Conservation (phyloP, 2,888 invertebrate genomes). For the Germaria angustata region DNA sequence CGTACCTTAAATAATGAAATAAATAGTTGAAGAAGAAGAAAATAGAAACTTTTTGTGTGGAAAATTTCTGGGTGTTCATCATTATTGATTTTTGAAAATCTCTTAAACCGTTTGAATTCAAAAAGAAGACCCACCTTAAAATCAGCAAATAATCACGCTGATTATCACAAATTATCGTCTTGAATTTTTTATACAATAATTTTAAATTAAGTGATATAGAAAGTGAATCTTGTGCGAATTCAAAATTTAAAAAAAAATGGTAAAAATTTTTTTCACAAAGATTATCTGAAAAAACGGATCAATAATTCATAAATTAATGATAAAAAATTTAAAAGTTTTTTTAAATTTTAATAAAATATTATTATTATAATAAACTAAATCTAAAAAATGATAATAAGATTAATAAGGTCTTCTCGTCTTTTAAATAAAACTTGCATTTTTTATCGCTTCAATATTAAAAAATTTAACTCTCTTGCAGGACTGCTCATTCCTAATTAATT, state of each 20-base stretch:
- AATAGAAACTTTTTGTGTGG: not conserved
- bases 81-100: conserved; percentile 29
- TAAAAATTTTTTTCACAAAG: no score
- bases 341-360: no score
- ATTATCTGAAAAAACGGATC: no score
- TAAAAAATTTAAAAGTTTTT: no score
- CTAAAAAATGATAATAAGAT: no score
- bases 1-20: conserved; percentile 39
- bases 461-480: no score
- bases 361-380: no score
- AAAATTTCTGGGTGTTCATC: conserved; percentile 35
- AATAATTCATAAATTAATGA: no score
- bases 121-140: conserved; percentile 28
- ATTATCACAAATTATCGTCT: conserved; percentile 18
- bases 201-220: conserved; percentile 7
- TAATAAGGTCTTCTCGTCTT: no score
- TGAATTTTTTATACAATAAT: not conserved
- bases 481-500: no score
- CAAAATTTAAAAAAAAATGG: not conserved
- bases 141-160: conserved; percentile 7
- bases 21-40: not conserved
- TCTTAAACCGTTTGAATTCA: conserved; percentile 20
- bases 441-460: no score
- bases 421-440: no score
- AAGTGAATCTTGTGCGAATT: conserved; percentile 19